A percentile compares a stretch with the other conserved stretches of the same genome.
Evolutionary conservation across 30 jellyfish, hydroid and myxozoan genomes (phyloP).

Genomic region (Turritopsis dohrnii): DNA sequence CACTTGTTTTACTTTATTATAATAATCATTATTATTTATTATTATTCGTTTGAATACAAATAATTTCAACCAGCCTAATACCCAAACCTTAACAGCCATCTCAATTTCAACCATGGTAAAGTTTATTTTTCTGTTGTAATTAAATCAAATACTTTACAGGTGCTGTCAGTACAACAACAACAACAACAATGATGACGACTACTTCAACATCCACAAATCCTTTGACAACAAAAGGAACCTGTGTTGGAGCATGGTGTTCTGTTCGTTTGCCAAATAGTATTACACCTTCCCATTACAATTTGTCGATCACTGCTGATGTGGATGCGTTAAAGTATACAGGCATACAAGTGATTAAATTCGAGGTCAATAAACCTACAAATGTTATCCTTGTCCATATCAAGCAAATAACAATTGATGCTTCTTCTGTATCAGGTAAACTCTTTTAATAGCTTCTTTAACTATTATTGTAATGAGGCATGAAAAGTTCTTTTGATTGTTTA

Average conservation of each 20-base stretch:
- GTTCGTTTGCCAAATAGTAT: slow-evolving; percentile 64
- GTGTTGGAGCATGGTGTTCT: slow-evolving; percentile 63
- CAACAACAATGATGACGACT: background rate
- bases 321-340: slow-evolving; percentile 52
- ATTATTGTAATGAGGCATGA: too few species aligned
- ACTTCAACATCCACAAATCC: background rate
- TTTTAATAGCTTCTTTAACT: background rate
- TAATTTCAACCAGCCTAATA: too few species aligned
- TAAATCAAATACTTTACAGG: background rate
- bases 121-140: too few species aligned
- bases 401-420: slow-evolving; percentile 36
- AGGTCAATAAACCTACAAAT: slow-evolving; percentile 36
- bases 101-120: too few species aligned
- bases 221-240: slow-evolving; percentile 35
- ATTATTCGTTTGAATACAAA: too few species aligned
- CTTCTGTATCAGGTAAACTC: slow-evolving; percentile 16
- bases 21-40: too few species aligned
- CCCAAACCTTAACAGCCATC: background rate
- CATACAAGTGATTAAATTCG: slow-evolving; percentile 39
- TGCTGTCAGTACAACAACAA: slow-evolving; percentile 21
- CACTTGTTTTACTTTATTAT: too few species aligned
- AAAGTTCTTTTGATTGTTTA: too few species aligned
- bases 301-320: slow-evolving; percentile 48
- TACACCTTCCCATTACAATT: slow-evolving; percentile 63
- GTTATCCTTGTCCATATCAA: slow-evolving; percentile 61